phyloP scores from a whole-genome alignment of 1,140 invertebrate species.

The Drosophila azteca region DNA sequence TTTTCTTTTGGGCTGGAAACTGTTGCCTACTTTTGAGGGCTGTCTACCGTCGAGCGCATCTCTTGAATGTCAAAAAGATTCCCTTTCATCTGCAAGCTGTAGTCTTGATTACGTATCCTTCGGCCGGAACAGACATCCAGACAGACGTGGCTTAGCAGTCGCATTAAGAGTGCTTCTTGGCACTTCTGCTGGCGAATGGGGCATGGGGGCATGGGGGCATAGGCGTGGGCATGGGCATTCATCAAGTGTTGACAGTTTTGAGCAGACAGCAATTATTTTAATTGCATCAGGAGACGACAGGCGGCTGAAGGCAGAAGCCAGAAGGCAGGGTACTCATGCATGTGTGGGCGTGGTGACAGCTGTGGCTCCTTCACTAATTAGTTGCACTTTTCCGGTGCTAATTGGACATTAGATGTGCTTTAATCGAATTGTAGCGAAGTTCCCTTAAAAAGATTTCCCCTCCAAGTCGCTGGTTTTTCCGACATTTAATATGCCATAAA shows the following conservation, averaged over 20 bases:
- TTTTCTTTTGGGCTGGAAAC: constrained; percentile 23
- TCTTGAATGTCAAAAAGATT: constrained; percentile 34
- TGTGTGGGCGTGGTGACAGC: constrained; percentile 4
- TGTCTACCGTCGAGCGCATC: constrained; percentile 28
- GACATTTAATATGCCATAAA: constrained; percentile 25
- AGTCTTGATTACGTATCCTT: constrained; percentile 47
- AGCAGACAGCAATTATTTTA: constrained; percentile 58
- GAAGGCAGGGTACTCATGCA: not conserved
- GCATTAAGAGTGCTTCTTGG: constrained; percentile 1
- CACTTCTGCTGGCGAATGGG: not conserved
- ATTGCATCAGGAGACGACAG: constrained; percentile 25
- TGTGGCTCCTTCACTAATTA: too few relatives aligned
- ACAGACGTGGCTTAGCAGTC: constrained; percentile 4
- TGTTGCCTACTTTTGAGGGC: constrained; percentile 48
- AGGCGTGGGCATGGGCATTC: constrained; percentile 30
- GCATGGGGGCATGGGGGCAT: too few relatives aligned
- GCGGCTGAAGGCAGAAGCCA: too few relatives aligned
- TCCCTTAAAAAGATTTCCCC: too few relatives aligned
- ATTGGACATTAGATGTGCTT: constrained; percentile 10
- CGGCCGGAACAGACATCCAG: not conserved
- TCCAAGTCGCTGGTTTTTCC: too few relatives aligned
- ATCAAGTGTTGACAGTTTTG: constrained; percentile 44
- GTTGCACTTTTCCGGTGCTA: constrained; percentile 6
- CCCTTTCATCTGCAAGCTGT: constrained; percentile 29
- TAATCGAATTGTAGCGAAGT: too few relatives aligned